Percentiles rank a stretch among this genome's conserved stretches.
Conservation (phyloP, 1,140 invertebrate species). For the Dolichoris vasculosae region DNA sequence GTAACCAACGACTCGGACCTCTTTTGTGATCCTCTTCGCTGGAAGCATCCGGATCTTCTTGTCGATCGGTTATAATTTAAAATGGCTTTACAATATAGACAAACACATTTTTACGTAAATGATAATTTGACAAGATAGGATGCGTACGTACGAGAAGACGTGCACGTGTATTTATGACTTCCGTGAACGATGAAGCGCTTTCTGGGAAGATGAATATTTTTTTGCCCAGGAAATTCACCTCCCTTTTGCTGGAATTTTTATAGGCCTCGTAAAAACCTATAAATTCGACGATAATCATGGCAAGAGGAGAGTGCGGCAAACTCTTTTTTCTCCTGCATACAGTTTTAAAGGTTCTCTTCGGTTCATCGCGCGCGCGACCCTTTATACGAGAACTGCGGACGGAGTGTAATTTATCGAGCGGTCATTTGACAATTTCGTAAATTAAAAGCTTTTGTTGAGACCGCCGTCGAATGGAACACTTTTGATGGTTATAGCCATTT, state of each 20-base stretch:
- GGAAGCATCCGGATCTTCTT: no score
- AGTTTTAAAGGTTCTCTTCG: not conserved
- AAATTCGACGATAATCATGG: slow-evolving; percentile 51
- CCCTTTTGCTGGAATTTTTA: slow-evolving; percentile 47
- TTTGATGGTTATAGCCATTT: slow-evolving; percentile 42
- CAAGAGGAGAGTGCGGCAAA: slow-evolving; percentile 31
- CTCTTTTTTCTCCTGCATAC: slow-evolving; percentile 44
- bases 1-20: no score
- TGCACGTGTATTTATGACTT: slow-evolving; percentile 26
- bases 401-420: slow-evolving; percentile 47
- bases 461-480: slow-evolving; percentile 31
- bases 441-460: slow-evolving; percentile 42
- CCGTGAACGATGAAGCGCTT: slow-evolving; percentile 20
- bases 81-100: not conserved
- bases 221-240: slow-evolving; percentile 37
- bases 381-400: slow-evolving; percentile 1
- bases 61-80: not conserved
- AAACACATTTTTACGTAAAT: not conserved
- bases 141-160: not conserved
- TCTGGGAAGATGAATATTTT: slow-evolving; percentile 36
- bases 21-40: no score
- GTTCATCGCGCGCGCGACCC: slow-evolving; percentile 29
- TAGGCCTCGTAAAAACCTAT: slow-evolving; percentile 48
- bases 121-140: not conserved
- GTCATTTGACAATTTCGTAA: slow-evolving; percentile 49